Percentiles rank a stretch among this genome's conserved stretches.
Conservation (phyloP, 2,113 vertebrate species). For the Corythaixoides concolor region DNA sequence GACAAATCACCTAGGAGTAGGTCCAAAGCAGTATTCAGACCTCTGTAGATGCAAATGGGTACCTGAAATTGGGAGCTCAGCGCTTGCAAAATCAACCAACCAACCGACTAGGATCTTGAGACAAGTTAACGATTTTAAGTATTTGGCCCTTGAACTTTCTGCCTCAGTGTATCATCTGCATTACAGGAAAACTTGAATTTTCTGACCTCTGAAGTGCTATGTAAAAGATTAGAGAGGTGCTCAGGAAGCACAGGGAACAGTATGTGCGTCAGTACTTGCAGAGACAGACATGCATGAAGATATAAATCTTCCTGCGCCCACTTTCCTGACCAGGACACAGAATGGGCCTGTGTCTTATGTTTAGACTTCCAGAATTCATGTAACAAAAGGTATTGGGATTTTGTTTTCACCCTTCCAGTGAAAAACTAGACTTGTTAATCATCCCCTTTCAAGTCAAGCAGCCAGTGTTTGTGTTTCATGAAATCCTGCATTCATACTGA, state of each 20-base stretch:
- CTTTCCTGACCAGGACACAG: background rate
- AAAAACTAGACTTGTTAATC: background rate
- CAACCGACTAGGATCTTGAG: background rate
- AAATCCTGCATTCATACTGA: background rate
- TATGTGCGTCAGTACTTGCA: background rate
- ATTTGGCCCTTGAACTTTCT: background rate
- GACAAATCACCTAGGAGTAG: background rate
- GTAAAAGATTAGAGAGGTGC: background rate
- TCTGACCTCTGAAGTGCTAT: background rate
- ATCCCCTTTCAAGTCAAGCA: background rate
- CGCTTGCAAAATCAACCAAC: background rate
- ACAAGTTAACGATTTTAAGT: rapidly evolving
- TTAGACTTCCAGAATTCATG: background rate
- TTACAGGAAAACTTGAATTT: background rate
- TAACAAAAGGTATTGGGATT: background rate
- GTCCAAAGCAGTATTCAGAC: background rate
- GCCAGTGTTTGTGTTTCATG: background rate
- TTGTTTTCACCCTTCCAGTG: background rate
- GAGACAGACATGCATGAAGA: background rate
- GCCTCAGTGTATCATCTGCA: background rate
- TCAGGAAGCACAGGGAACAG: background rate
- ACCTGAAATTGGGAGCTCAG: background rate
- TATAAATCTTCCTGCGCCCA: rapidly evolving
- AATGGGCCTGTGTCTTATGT: background rate
- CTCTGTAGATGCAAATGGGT: background rate